Evolutionary conservation across 2,797 vertebrate genomes (phyloP).

Genomic region (Neosilurus hyrtlii): DNA sequence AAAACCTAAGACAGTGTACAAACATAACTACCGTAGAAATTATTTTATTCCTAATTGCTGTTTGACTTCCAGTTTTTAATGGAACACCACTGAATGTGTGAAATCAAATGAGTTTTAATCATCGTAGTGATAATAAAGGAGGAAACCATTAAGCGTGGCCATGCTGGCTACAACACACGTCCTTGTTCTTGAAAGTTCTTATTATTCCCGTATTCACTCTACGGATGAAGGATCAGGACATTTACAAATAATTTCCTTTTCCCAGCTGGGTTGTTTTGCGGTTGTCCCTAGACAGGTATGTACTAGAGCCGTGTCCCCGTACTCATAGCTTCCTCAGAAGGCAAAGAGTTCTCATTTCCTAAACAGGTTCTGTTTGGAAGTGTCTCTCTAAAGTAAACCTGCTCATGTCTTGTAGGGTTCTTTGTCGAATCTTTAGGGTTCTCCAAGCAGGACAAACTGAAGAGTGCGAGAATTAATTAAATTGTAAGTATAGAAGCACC

Average conservation of each 20-base stretch:
- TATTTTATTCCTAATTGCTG: not conserved
- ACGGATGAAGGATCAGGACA: not conserved
- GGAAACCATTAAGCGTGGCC: not conserved
- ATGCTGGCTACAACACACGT: not conserved
- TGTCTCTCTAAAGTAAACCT: not conserved
- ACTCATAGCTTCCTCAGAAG: not conserved
- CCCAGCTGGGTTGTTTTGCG: not conserved
- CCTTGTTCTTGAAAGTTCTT: not conserved
- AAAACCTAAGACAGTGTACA: not conserved
- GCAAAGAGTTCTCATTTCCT: not conserved
- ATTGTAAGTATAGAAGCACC: not conserved
- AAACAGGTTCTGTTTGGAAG: not conserved
- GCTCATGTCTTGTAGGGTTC: not conserved
- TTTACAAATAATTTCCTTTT: not conserved
- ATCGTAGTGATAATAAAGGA: slow-evolving; percentile 1
- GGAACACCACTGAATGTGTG: not conserved
- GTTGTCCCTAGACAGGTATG: not conserved
- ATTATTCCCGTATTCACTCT: not conserved
- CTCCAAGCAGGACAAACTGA: not conserved
- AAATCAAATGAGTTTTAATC: not conserved
- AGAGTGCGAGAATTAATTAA: too few species aligned
- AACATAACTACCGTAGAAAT: not conserved
- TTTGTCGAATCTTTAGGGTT: not conserved
- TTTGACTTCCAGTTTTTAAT: slow-evolving; percentile 14
- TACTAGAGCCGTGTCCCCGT: too few species aligned